Conservation (phyloP, 2,888 invertebrate genomes). For the Chirona hameri region DNA sequence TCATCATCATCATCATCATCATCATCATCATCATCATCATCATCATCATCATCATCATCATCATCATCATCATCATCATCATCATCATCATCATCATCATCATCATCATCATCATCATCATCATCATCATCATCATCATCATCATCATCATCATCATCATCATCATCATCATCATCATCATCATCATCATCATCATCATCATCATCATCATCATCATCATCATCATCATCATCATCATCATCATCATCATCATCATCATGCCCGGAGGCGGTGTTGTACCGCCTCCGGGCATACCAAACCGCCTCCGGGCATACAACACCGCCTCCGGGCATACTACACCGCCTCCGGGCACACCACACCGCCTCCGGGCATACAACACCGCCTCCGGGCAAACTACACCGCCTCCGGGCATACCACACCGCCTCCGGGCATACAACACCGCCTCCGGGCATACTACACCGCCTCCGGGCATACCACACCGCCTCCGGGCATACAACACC, state of each 20-base stretch:
- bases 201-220: background rate
- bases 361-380: no score
- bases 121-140: background rate
- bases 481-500: no score
- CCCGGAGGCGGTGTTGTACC: no score
- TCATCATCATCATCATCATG: background rate
- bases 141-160: background rate
- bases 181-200: background rate
- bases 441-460: no score
- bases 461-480: no score
- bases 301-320: no score
- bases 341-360: no score
- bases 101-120: slow-evolving; percentile 13
- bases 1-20: slow-evolving; percentile 5
- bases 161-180: background rate
- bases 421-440: no score
- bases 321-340: no score
- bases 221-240: background rate
- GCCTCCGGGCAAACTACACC: no score
- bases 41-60: slow-evolving; percentile 12
- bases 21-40: slow-evolving; percentile 5
- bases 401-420: no score
- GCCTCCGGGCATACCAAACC: no score
- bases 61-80: slow-evolving; percentile 5
- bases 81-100: background rate